phyloP scores from a whole-genome alignment of 1,140 invertebrate genomes.

The Leptonema lineaticorne region DNA sequence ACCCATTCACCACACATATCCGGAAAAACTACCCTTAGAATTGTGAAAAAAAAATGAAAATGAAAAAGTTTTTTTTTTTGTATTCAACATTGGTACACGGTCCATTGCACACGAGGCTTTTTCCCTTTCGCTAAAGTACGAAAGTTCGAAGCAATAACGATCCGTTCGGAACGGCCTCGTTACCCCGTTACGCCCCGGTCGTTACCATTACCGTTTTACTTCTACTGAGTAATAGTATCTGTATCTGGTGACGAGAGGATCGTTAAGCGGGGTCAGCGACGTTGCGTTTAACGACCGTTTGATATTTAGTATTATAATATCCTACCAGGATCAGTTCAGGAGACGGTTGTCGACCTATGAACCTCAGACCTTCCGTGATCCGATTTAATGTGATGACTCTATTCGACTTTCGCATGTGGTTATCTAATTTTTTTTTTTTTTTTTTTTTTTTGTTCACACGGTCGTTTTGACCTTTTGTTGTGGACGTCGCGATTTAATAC shows the following conservation, averaged over 20 bases:
- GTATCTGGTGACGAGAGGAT: constrained; percentile 29
- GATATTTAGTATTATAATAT: constrained; percentile 22
- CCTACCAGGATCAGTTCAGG: not conserved
- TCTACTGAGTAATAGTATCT: no score
- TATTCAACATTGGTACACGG: no score
- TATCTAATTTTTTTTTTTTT: no score
- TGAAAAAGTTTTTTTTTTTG: no score
- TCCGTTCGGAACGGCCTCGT: constrained; percentile 10
- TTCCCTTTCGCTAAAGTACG: not conserved
- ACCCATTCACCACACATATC: not conserved
- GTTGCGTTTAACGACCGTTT: constrained; percentile 34
- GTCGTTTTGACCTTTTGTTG: no score
- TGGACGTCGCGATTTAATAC: no score
- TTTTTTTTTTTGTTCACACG: no score
- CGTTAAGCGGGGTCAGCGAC: constrained; percentile 33
- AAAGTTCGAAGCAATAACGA: constrained; percentile 3
- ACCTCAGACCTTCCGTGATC: not conserved
- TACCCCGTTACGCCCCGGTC: constrained; percentile 22
- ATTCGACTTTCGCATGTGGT: not conserved
- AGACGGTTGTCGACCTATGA: not conserved
- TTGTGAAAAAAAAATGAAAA: no score
- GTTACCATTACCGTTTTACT: constrained; percentile 32
- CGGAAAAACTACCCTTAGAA: no score
- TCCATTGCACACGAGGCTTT: no score
- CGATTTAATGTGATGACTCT: constrained; percentile 13